Base-by-base conservation (phyloP, 2,888 invertebrate genomes). In the Lepidonotus clava region DNA sequence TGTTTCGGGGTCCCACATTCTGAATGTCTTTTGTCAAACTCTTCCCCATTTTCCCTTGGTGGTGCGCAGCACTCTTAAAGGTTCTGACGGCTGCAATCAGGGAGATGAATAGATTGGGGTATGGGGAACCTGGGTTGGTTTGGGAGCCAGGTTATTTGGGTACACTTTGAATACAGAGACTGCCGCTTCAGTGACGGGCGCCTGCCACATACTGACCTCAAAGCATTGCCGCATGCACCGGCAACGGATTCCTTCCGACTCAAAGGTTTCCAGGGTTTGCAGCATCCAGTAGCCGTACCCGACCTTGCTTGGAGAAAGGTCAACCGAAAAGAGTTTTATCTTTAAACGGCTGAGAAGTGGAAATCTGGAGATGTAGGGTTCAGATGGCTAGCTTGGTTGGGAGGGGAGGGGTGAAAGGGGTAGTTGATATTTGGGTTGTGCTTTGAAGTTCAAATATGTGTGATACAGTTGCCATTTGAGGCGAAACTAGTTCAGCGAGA, bases 91-190 rank as follows among this genome's bases (percentile, higher is more conserved):
- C 18, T n/a, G 34, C 71, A 71, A 71, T 71, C 71, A 71, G 36
- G 38, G 71, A 18, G 71, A 71, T 71, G 71, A 38, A 38, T 38
- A 71, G 71, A 71, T 71, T 71, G 71, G 71, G 71, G 34, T 71
- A 38, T 36, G 36, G 36, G 71, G n/a, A n/a, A n/a, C 71, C 5
- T 38, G 71, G 71, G 34, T 71, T 46, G 18, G 46, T 71, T 34
- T n/a, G n/a, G 24, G 18, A 21, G 36, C 38, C 34, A 24, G 71
- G 71, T 71, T 71, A 71, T 71, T 24, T 38, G 71, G 71, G 71
- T 71, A 71, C 71, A 71, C 36, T 1, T 38, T 36, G 71, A 71
- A 18, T 71, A 71, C 34, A 71, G 38, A 34, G n/a, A n/a, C 28
- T 6, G 8, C 34, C 21, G 56, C 28, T 38, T 18, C 38, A n/a